phyloP scores from a whole-genome alignment of 2,797 vertebrate genomes.

The Centroberyx gerrardi region DNA sequence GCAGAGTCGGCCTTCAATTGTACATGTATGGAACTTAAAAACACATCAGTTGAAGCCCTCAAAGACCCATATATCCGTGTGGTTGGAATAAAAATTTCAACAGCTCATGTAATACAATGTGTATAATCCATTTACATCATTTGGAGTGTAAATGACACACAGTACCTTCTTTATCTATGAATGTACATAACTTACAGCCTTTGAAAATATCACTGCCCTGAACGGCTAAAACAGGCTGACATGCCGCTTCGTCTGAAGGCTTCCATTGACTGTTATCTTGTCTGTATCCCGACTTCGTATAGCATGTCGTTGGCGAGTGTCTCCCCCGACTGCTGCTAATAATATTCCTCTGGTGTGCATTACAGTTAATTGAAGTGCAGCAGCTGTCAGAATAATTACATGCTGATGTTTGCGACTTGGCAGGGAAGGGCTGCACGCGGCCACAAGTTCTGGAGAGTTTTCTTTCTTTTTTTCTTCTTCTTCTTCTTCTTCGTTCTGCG shows the following conservation, averaged over 20 bases:
- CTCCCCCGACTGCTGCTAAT: slow-evolving; percentile 73
- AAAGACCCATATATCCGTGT: too few species aligned
- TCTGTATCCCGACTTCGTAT: slow-evolving; percentile 66
- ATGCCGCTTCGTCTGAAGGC: slow-evolving; percentile 12
- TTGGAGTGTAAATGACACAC: neutral
- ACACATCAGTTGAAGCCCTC: too few species aligned
- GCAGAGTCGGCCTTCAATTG: neutral
- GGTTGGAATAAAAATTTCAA: too few species aligned
- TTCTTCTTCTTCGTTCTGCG: slow-evolving; percentile 35
- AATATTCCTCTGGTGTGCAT: slow-evolving; percentile 83
- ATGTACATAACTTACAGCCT: neutral
- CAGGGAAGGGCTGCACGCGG: slow-evolving; percentile 72
- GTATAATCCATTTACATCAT: neutral
- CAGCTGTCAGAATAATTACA: slow-evolving; percentile 88
- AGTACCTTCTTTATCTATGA: neutral
- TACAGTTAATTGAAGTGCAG: slow-evolving; percentile 85
- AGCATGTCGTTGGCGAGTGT: slow-evolving; percentile 58
- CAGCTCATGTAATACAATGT: too few species aligned
- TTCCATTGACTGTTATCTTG: slow-evolving; percentile 61
- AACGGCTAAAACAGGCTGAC: slow-evolving; percentile 6
- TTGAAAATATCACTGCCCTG: neutral
- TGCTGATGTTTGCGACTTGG: slow-evolving; percentile 83
- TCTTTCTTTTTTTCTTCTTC: slow-evolving; percentile 34
- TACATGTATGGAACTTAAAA: neutral
- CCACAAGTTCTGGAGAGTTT: slow-evolving; percentile 78